Evolutionary conservation across 2,888 invertebrate genomes (phyloP), one percentile per base, ranked within the genome.

Genomic region (Drosophila kanekoi): DNA sequence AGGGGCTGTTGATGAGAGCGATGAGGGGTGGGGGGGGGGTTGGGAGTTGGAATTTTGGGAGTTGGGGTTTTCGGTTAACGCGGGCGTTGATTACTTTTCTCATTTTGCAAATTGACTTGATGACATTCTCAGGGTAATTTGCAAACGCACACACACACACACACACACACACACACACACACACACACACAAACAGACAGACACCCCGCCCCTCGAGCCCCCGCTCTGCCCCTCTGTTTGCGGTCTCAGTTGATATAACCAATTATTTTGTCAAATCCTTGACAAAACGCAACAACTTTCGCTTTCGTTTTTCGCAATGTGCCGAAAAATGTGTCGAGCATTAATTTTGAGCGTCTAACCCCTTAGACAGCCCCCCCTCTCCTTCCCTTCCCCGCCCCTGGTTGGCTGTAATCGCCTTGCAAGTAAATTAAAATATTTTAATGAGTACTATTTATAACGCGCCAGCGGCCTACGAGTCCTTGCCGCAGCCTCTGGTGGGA

Each of bases 391-490:
- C 14, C 28, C 18, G 18, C 18, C 18, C 18, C 18, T 60, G 5
- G 23, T 45, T 43, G 38, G 45, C 44, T 41, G 38, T 62, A 60
- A 54, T 44, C 71, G 71, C 37, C 53, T 78, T 70, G 82, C 80
- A 72, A 89, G 88, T 89, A 89, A 89, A 86, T 86, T 86, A 86
- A 87, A 86, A 86, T 86, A 86, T 86, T 86, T 86, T 88, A 86
- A 89, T 86, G 86, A 86, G 89, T 77, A 83, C 87, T 89, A 88
- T 86, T 86, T 89, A 88, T 88, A 88, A 89, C 74, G 69, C 68
- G 56, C 69, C 82, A 65, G 23, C 66, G 64, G 64, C 68, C 56
- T 28, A 37, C 28, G 35, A 40, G 20, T 16, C 45, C 14, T 33
- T 40, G 32, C 53, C 52, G 18, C 57, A 48, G 18, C 38, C 28